Evolutionary conservation across 2,888 invertebrate genomes (phyloP).

Genomic region (Punctoribates punctum): DNA sequence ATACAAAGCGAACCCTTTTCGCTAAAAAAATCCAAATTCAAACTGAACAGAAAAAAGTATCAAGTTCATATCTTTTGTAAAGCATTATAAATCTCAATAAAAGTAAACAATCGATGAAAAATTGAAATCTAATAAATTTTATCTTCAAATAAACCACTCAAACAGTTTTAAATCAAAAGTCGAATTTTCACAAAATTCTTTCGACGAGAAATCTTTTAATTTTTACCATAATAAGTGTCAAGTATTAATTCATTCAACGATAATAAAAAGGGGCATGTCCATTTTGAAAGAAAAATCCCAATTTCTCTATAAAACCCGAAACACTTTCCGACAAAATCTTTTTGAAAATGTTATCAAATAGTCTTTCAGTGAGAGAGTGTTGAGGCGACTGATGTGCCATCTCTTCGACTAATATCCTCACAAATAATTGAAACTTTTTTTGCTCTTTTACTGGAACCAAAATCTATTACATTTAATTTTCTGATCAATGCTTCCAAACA

Average conservation of each 20-base stretch:
- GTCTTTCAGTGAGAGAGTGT: not conserved
- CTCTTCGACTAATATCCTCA: not conserved
- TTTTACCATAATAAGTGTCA: no score
- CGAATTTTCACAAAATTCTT: no score
- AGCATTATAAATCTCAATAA: constrained; percentile 15
- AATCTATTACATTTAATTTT: no score
- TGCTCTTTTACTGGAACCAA: not conserved
- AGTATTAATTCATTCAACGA: no score
- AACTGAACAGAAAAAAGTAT: not conserved
- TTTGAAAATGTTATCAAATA: not conserved
- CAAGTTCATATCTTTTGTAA: constrained; percentile 3
- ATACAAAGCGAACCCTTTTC: not conserved
- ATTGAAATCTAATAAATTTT: not conserved
- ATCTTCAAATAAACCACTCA: no score
- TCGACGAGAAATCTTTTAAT: no score
- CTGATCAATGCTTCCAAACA: no score
- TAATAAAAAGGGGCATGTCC: not conserved
- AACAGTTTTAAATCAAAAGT: no score
- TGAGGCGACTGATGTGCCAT: constrained; percentile 26
- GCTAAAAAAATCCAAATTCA: not conserved
- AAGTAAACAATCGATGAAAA: constrained; percentile 27
- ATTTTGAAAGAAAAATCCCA: no score
- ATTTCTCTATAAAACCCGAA: no score
- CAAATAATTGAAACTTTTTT: not conserved
- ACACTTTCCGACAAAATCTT: no score